Percentiles rank a stretch among this genome's conserved stretches.
These are phyloP conservation scores for Pterobdella sp. DNA, from an alignment of 2,888 invertebrate genomes.

Conservation along the genomic window DNA sequence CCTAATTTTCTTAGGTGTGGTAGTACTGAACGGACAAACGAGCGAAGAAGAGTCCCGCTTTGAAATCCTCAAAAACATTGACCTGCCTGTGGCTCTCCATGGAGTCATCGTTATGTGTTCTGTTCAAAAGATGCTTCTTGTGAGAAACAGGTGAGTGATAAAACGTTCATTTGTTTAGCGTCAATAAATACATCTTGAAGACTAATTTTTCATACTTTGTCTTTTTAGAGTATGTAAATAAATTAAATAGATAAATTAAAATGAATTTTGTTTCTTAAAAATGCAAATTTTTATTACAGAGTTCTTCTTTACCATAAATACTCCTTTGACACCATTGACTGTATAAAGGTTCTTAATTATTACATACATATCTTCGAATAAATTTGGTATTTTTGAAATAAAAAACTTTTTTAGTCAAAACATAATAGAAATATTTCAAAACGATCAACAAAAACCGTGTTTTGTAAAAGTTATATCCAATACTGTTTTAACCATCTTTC, in stretches of 20 bases:
- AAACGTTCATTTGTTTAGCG: too few relatives aligned
- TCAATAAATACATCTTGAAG: too few relatives aligned
- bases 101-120: constrained; percentile 96
- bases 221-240: background rate
- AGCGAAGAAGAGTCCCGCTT: constrained; percentile 31
- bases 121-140: constrained; percentile 77
- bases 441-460: too few relatives aligned
- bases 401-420: too few relatives aligned
- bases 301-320: constrained; percentile 91
- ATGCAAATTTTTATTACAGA: constrained; percentile 54
- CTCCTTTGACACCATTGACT: constrained; percentile 88
- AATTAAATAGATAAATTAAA: background rate
- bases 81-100: constrained; percentile 78
- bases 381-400: too few relatives aligned
- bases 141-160: constrained; percentile 61
- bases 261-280: background rate
- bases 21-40: constrained; percentile 30
- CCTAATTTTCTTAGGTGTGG: background rate
- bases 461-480: too few relatives aligned
- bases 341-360: constrained; percentile 91
- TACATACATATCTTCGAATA: too few relatives aligned
- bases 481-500: too few relatives aligned
- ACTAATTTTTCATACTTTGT: background rate
- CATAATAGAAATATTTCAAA: too few relatives aligned
- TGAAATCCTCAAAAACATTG: constrained; percentile 35